phyloP scores from a whole-genome alignment of 2,113 vertebrate species.

The Phylloscopus trochiloides region DNA sequence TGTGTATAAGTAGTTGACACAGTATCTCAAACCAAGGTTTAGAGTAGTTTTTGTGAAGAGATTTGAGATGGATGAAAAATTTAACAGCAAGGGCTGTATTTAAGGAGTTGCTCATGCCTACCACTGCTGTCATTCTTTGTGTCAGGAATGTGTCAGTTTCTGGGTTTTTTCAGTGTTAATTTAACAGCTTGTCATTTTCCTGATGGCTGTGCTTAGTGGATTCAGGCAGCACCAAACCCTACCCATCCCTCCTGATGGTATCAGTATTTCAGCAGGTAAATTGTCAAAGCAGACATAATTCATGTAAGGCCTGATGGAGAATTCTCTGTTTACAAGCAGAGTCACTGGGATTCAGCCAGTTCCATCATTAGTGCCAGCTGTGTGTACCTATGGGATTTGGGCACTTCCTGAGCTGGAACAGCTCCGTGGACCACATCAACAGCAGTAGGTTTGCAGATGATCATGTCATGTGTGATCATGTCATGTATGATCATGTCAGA shows the following conservation, averaged over 20 bases:
- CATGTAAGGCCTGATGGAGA: too few species aligned
- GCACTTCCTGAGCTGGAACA: not conserved
- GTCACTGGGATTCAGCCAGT: not conserved
- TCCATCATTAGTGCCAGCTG: not conserved
- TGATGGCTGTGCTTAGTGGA: not conserved
- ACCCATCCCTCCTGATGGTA: not conserved
- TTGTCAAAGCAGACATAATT: not conserved
- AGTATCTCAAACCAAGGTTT: not conserved
- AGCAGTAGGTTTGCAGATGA: not conserved
- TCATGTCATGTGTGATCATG: fast-evolving
- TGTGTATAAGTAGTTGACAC: not conserved
- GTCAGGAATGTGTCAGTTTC: not conserved
- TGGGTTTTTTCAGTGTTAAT: not conserved
- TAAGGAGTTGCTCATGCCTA: not conserved
- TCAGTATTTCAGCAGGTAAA: not conserved
- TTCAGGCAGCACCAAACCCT: not conserved
- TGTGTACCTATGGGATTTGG: not conserved
- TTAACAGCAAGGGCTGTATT: not conserved
- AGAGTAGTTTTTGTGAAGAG: not conserved
- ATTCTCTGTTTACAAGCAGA: not conserved
- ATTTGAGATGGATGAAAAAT: not conserved
- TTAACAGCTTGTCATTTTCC: not conserved
- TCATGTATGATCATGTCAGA: not conserved
- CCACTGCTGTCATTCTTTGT: not conserved
- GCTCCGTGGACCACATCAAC: fast-evolving